Conservation (phyloP, 1,140 invertebrate species). For the Pteromalus puparum region DNA sequence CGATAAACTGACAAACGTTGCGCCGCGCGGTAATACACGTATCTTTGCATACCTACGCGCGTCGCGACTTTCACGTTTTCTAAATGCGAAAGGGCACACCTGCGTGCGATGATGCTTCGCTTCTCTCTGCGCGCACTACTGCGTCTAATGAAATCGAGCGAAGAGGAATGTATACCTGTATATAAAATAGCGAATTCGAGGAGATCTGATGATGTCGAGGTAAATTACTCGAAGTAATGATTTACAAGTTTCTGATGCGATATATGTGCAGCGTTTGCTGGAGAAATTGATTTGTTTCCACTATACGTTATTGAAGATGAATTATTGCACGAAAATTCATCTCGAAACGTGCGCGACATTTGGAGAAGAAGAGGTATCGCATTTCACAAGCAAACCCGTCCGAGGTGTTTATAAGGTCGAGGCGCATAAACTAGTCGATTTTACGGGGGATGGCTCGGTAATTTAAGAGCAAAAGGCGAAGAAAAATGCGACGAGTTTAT, state of each 20-base stretch:
- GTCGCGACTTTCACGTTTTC: slow-evolving; percentile 18
- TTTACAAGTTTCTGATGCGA: no score
- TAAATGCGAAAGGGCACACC: slow-evolving; percentile 9
- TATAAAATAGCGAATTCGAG: not conserved
- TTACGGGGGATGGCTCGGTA: not conserved
- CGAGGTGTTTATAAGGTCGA: not conserved
- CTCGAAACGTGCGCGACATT: no score
- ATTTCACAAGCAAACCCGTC: no score
- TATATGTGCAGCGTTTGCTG: no score
- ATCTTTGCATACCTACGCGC: slow-evolving; percentile 1
- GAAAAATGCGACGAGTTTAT: slow-evolving; percentile 16
- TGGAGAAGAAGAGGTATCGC: no score
- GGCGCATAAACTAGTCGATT: not conserved
- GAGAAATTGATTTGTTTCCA: not conserved
- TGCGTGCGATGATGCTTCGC: not conserved
- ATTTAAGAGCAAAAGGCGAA: not conserved
- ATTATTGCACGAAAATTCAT: no score
- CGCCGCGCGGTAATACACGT: not conserved
- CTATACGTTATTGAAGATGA: not conserved
- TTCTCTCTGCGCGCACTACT: not conserved
- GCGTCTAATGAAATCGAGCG: not conserved
- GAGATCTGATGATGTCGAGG: not conserved
- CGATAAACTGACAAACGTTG: not conserved
- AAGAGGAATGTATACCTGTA: not conserved
- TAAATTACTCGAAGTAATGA: no score